Conservation (phyloP, 2,113 vertebrate genomes). For the Heterotis niloticus region DNA sequence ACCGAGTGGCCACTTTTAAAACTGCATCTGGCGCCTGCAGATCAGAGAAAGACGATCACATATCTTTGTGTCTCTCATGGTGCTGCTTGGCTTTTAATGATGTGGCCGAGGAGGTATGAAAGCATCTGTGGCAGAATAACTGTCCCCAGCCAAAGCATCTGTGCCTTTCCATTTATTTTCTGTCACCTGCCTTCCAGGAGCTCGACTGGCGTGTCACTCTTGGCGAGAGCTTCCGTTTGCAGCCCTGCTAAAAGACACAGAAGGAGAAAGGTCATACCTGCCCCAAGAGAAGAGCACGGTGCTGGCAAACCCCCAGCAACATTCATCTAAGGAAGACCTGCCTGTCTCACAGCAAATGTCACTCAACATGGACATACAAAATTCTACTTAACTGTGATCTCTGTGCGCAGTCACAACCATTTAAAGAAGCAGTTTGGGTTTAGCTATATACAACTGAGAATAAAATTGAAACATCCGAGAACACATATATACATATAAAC, state of each 20-base stretch:
- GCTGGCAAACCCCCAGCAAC: slow-evolving; percentile 1
- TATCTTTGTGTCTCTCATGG: neutral
- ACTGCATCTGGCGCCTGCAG: too few relatives aligned
- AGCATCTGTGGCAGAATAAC: neutral
- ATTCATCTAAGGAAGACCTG: neutral
- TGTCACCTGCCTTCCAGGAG: neutral
- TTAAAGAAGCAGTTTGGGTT: neutral
- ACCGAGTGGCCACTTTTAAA: too few relatives aligned
- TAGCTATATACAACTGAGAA: too few relatives aligned
- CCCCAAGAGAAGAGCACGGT: neutral
- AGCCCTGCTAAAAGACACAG: neutral
- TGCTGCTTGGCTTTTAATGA: neutral
- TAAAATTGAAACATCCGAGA: too few relatives aligned
- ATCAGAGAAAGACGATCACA: neutral
- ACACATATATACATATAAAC: too few relatives aligned
- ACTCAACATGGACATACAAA: neutral
- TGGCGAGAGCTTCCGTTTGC: neutral
- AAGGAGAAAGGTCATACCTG: neutral
- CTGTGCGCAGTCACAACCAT: neutral
- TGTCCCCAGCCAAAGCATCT: neutral
- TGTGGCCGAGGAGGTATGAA: neutral
- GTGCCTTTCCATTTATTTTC: slow-evolving; percentile 13
- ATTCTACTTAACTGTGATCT: neutral
- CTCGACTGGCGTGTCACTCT: neutral
- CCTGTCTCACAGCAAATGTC: neutral